These are phyloP conservation scores for Herminia tarsipennalis DNA, from an alignment of 2,888 invertebrate species.

Conservation along the genomic window DNA sequence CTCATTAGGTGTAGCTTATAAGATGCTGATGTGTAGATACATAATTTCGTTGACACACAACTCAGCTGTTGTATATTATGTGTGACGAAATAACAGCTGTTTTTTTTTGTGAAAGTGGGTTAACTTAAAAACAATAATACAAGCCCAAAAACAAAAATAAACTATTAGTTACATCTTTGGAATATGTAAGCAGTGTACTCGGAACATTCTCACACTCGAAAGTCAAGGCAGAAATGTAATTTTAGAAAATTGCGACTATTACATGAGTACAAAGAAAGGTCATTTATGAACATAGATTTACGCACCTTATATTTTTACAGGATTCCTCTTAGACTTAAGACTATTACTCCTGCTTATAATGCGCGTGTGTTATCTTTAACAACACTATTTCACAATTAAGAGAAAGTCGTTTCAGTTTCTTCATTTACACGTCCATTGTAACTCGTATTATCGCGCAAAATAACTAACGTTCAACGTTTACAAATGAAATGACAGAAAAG, in stretches of 20 bases:
- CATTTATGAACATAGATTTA: constrained; percentile 50
- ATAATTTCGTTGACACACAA: constrained; percentile 23
- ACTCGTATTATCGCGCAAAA: constrained; percentile 61
- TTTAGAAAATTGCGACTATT: constrained; percentile 57
- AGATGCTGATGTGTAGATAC: neutral
- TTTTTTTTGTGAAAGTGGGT: constrained; percentile 69
- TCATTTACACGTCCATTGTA: constrained; percentile 63
- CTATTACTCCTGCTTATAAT: constrained; percentile 24
- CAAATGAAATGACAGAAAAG: constrained; percentile 40
- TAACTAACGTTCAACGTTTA: constrained; percentile 45
- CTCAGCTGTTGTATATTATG: constrained; percentile 66
- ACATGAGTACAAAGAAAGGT: constrained; percentile 70
- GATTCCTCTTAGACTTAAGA: constrained; percentile 21
- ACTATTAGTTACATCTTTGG: constrained; percentile 18
- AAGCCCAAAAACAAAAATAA: constrained; percentile 12
- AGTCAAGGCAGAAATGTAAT: constrained; percentile 34
- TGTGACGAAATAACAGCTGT: constrained; percentile 78
- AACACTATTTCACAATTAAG: constrained; percentile 48
- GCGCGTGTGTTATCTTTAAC: constrained; percentile 23
- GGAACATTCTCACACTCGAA: constrained; percentile 14
- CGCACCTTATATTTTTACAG: constrained; percentile 53
- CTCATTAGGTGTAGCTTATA: too few species aligned
- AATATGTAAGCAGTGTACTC: constrained; percentile 4
- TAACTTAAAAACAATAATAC: constrained; percentile 38
- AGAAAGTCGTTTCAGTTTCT: constrained; percentile 52